These are phyloP conservation scores for Lamprotornis superbus DNA, from an alignment of 2,113 vertebrate genomes.

Conservation along the genomic window DNA sequence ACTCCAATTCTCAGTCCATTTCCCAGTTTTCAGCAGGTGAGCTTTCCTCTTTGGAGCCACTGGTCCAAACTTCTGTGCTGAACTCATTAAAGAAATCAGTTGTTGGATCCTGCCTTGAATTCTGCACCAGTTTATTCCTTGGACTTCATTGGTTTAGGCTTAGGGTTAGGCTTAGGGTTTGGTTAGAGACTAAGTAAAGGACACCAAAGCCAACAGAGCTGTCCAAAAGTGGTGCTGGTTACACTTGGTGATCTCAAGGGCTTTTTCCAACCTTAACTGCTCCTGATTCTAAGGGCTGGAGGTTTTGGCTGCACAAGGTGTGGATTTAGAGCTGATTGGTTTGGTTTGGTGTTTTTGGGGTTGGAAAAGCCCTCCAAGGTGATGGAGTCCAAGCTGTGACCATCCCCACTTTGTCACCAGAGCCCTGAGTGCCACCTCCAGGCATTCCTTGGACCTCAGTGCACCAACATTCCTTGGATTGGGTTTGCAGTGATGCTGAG, in stretches of 20 bases:
- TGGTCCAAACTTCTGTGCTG: background rate
- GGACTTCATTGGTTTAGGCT: background rate
- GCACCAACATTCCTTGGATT: rapidly evolving
- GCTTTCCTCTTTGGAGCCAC: background rate
- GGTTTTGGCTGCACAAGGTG: background rate
- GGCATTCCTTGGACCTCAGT: rapidly evolving
- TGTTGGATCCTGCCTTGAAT: background rate
- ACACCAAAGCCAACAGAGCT: background rate
- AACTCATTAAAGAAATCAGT: background rate
- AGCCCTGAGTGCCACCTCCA: background rate
- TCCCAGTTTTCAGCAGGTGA: background rate
- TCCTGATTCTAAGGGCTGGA: background rate
- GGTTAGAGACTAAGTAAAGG: background rate
- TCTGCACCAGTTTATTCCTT: background rate
- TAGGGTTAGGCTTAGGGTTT: background rate
- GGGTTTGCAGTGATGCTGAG: rapidly evolving
- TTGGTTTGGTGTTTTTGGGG: background rate
- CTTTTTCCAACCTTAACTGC: rapidly evolving
- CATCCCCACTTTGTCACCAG: background rate
- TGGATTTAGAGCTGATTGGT: rapidly evolving
- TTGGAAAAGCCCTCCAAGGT: background rate
- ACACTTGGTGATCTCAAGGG: background rate
- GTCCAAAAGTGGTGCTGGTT: background rate
- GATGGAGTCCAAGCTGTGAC: background rate
- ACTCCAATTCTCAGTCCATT: background rate